Conservation (phyloP, 2,888 invertebrate species). For the Hirtodrosophila cameraria region DNA sequence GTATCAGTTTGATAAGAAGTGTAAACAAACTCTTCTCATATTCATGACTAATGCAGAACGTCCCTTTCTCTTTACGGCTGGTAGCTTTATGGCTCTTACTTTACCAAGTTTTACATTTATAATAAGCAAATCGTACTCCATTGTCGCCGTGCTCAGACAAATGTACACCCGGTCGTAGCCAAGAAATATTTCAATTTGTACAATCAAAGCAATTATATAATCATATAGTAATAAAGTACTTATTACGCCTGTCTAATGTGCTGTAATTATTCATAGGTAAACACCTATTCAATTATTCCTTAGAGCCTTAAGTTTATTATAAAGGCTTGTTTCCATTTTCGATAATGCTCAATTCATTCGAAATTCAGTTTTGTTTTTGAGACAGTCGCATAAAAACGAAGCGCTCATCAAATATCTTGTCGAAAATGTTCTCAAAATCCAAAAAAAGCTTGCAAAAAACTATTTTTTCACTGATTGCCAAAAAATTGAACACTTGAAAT, state of each 20-base stretch:
- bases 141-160: slow-evolving; percentile 72
- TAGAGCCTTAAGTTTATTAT: too few species aligned
- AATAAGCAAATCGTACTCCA: slow-evolving; percentile 72
- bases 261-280: too few species aligned
- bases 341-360: too few species aligned
- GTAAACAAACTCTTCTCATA: slow-evolving; percentile 54
- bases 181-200: background rate
- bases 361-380: too few species aligned
- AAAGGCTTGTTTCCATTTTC: too few species aligned
- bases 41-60: slow-evolving; percentile 57
- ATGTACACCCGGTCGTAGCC: slow-evolving; percentile 34
- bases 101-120: slow-evolving; percentile 73
- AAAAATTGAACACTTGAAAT: too few species aligned
- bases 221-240: background rate
- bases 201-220: background rate
- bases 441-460: too few species aligned
- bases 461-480: too few species aligned
- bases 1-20: slow-evolving; percentile 61
- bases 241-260: background rate
- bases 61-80: slow-evolving; percentile 69
- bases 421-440: too few species aligned
- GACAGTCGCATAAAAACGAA: too few species aligned
- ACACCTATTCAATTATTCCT: slow-evolving; percentile 6
- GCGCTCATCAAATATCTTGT: too few species aligned
- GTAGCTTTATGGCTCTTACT: slow-evolving; percentile 66